A percentile compares a stretch with the other conserved stretches of the same genome.
Conservation (phyloP, 2,113 vertebrate species). For the Bos taurus region ARS-UCD2.0 NC_037354.1:9426001-9426500, state of each 20-base stretch:
- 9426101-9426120: neutral
- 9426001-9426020: neutral
- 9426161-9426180: neutral
- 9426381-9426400: neutral
- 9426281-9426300: neutral
- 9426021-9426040: neutral
- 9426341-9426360: neutral
- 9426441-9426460: neutral
- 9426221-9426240: neutral
- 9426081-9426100: neutral
- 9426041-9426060: neutral
- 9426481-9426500: neutral
- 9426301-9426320: neutral
- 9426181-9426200: neutral
- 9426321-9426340: neutral
- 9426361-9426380: neutral
- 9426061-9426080: neutral
- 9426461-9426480: neutral
- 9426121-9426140: neutral
- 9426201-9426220: neutral
- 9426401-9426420: neutral
- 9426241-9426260: neutral
- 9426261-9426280: neutral
- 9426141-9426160: neutral
- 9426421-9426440: neutral